These are phyloP conservation scores for Arnoldichthys spilopterus DNA, from an alignment of 2,797 vertebrate genomes.

Conservation along the genomic window DNA sequence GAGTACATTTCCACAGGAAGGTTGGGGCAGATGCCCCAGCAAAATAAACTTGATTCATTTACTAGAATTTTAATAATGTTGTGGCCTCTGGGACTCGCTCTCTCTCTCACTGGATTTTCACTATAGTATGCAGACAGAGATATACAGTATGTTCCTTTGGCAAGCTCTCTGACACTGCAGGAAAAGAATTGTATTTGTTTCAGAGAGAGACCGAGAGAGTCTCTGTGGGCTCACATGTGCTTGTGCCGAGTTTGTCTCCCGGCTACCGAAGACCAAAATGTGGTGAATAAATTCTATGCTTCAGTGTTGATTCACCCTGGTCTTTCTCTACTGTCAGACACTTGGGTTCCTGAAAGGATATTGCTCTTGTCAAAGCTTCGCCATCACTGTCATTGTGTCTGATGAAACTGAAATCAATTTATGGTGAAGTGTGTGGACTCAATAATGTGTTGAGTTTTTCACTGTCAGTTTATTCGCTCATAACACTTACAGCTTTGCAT, in stretches of 20 bases:
- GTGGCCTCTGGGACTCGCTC: neutral
- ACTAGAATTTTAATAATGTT: neutral
- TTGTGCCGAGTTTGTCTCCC: neutral
- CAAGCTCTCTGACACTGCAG: neutral
- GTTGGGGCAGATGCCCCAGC: no score
- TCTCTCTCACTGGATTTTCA: neutral
- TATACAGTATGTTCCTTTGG: neutral
- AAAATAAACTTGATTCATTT: neutral
- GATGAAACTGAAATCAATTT: neutral
- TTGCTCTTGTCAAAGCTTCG: slow-evolving; percentile 8
- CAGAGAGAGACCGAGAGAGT: neutral
- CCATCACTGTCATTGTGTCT: neutral
- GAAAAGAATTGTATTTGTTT: neutral
- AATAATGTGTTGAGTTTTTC: neutral
- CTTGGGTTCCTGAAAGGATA: slow-evolving; percentile 5
- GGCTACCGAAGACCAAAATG: slow-evolving; percentile 14
- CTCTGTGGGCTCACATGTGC: neutral
- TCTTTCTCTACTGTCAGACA: neutral
- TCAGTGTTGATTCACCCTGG: neutral
- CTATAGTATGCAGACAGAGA: neutral
- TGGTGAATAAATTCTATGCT: neutral
- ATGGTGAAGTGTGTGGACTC: neutral
- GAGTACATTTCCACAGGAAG: no score
- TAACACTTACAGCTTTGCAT: neutral
- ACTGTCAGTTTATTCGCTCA: neutral